Conservation (phyloP, 1,140 invertebrate genomes). For the Nebria ingens region DNA sequence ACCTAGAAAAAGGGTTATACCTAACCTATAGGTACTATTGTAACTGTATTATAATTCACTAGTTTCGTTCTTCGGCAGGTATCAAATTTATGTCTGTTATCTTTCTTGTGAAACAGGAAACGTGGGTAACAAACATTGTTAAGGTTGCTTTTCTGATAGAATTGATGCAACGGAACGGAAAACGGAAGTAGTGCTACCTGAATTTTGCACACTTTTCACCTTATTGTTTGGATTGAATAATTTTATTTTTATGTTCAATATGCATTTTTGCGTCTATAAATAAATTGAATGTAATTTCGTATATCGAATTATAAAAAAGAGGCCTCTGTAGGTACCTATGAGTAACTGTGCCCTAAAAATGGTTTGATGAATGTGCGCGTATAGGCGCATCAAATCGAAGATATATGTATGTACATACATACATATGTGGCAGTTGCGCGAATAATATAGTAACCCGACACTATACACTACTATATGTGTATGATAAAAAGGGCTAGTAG, state of each 20-base stretch:
- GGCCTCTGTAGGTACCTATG: no score
- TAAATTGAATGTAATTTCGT: neutral
- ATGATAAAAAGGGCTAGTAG: neutral
- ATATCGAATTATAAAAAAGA: neutral
- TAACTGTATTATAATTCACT: conserved; percentile 1
- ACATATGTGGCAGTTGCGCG: neutral
- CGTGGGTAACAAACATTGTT: no score
- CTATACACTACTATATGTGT: neutral
- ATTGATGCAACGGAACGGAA: no score
- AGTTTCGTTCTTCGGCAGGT: neutral
- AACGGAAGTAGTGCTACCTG: no score
- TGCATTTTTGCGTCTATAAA: no score
- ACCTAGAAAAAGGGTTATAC: neutral
- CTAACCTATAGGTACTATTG: neutral
- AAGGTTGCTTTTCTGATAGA: no score
- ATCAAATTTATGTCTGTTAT: neutral
- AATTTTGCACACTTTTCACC: no score
- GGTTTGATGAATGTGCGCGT: no score
- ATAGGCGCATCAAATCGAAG: conserved; percentile 1
- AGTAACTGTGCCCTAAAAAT: no score
- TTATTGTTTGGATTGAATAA: no score
- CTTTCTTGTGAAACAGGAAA: neutral
- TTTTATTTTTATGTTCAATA: no score
- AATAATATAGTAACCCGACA: neutral
- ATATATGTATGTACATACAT: conserved; percentile 1